Base-by-base conservation (phyloP, 2,888 invertebrate genomes). In the Rapana venosa region DNA sequence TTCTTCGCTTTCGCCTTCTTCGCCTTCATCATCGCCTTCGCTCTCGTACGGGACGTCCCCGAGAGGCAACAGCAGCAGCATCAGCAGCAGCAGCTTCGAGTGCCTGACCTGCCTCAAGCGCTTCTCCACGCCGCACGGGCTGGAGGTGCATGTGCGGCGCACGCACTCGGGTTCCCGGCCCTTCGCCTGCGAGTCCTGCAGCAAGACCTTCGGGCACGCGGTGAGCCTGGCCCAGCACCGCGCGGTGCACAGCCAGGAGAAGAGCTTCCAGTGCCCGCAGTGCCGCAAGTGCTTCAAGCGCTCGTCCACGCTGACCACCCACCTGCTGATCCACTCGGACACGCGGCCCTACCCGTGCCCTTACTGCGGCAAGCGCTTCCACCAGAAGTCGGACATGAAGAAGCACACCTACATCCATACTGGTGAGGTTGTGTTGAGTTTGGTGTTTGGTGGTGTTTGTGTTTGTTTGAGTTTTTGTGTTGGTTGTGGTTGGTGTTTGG, bases 361-460 rank as follows among this genome's bases (percentile, higher is more conserved):
- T 96, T 99, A 98, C 97, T 99, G 99, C 96, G 99, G 99, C 91
- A 99, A 99, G 96, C 97, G 99, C 94, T 99, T 99, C 97, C 99
- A 99, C 96, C 99, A 99, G 97, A 99, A 99, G 96, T 99, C 99
- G 88, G 99, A 99, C 96, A 99, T 99, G 99, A 99, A 99, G 97
- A 99, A 99, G 92, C 99, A 99, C 97, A 99, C 99, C 58, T 99
- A 99, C 96, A 99, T 98, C 92, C 98, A 98, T 94, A 98, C 98
- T 94, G 98, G 98, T 98, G 95, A 97, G 85, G n/a, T 61, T 17
- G 61, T 11, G 22, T 74, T 11, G 5, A 26, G 26, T 26, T 74
- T 74, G 74, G 22, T 26, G 17, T 0, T 11, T 74, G 74, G 11
- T 74, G 17, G 32, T 79, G 79, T 79, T 8, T 79, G 32, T 79